These are phyloP conservation scores for Alligator sinensis DNA, from an alignment of 2,113 vertebrate species.

Conservation along the genomic window DNA sequence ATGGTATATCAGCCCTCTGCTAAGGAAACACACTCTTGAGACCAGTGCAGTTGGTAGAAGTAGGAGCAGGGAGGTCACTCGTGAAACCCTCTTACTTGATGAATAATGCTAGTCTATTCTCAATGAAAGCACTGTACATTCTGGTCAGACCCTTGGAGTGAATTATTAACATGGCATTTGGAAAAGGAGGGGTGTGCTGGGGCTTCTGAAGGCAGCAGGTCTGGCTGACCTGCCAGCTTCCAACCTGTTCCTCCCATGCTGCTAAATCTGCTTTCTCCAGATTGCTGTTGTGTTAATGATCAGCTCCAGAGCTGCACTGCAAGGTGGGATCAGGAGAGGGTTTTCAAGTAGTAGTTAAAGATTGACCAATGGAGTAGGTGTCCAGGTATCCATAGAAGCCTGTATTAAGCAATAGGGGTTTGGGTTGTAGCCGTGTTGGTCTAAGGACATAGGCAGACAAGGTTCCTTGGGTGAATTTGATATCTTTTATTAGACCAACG, in stretches of 20 bases:
- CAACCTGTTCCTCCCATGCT: accelerated
- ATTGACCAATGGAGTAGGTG: not conserved
- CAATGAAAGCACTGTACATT: not conserved
- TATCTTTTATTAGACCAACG: too few relatives aligned
- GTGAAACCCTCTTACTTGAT: not conserved
- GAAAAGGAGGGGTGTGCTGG: not conserved
- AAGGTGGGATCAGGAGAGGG: not conserved
- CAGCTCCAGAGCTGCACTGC: not conserved
- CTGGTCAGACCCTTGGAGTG: accelerated
- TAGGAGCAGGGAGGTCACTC: accelerated
- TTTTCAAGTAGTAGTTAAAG: not conserved
- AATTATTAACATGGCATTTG: not conserved
- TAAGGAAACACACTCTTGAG: accelerated
- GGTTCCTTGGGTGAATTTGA: too few relatives aligned
- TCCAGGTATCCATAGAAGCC: not conserved
- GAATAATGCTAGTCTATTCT: not conserved
- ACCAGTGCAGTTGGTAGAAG: not conserved
- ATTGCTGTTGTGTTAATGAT: not conserved
- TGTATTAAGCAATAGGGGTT: not conserved
- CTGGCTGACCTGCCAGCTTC: not conserved
- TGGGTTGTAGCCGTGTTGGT: too few relatives aligned
- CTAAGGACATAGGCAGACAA: too few relatives aligned
- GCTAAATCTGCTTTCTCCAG: accelerated
- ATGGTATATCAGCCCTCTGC: not conserved
- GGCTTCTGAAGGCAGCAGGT: not conserved